phyloP scores from a whole-genome alignment of 2,888 invertebrate genomes.

The Antitype chi region DNA sequence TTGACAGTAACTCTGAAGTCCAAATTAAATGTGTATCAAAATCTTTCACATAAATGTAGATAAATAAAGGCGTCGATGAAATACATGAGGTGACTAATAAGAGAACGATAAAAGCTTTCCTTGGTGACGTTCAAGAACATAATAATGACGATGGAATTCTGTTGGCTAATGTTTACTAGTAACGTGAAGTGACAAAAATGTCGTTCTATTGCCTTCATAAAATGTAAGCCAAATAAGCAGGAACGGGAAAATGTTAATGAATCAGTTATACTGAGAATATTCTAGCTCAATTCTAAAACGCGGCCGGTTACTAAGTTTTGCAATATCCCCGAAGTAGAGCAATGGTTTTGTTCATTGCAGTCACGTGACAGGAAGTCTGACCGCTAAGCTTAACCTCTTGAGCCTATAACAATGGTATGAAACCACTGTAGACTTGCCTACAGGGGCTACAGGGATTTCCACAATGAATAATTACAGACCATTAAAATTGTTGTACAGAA shows the following conservation, averaged over 20 bases:
- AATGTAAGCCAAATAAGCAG: constrained; percentile 3
- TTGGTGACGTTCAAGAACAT: constrained; percentile 35
- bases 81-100: background rate
- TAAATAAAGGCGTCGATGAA: constrained; percentile 2
- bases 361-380: constrained; percentile 53
- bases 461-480: constrained; percentile 4
- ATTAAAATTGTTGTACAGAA: constrained; percentile 9
- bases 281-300: constrained; percentile 18
- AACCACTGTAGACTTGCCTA: constrained; percentile 8
- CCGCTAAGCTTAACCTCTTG: constrained; percentile 45
- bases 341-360: constrained; percentile 36
- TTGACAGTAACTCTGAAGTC: constrained; percentile 6
- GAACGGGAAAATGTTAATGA: constrained; percentile 1
- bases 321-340: constrained; percentile 48
- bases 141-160: constrained; percentile 15
- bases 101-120: constrained; percentile 20
- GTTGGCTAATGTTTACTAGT: constrained; percentile 5
- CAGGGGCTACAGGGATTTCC: constrained; percentile 14
- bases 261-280: background rate
- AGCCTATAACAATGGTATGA: constrained; percentile 41
- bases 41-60: background rate
- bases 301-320: constrained; percentile 34
- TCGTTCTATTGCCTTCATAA: background rate
- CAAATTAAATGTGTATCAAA: constrained; percentile 10
- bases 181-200: constrained; percentile 3